Evolutionary conservation across 2,888 invertebrate species (phyloP), one percentile per base, ranked within the genome.

Genomic region (Blera fallax): DNA sequence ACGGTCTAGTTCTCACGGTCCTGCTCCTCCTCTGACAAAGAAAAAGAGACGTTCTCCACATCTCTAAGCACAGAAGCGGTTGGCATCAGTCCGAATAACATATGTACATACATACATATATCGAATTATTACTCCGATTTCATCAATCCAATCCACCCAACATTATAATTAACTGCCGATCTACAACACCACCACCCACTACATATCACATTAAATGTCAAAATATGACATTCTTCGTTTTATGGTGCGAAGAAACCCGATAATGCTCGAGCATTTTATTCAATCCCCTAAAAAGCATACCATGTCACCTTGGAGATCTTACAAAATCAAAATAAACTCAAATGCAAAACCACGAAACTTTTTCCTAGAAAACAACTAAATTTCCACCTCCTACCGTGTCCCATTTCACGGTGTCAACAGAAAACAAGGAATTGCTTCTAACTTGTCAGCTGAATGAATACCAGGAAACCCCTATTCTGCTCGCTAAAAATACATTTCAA

Each of bases 361-460:
- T 29, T 54, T 29, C 29, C 27, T 6, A 16, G 11, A 21, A 32
- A 62, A 32, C 6, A 62, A 27, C 43, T 21, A 11, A 29, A 29
- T 21, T 32, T n/a, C n/a, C 48, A 48, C 29, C 54, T 54, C 16
- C 21, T 11, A 2, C 8, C 37, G 60, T 50, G 32, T 43, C 21
- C 21, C 43, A 43, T 77, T 60, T 52, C 54, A 54, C 62, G 48
- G 50, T 62, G 69, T 78, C 60, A 60, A 60, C 69, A 60, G 32
- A 56, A 77, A 76, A 77, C 76, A 77, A 32, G 58, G 48, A 14
- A 77, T 69, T 62, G 34, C 69, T 70, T 62, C 32, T 45, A 27
- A 40, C 40, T 16, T 62, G 69, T 52, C 69, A 69, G 50, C 48
- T 40, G 60, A 69, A 40, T 50, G 60, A 62, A 52, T 24, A 65